Conservation (phyloP, 2,888 invertebrate genomes). For the Pyrochroa serraticornis region DNA sequence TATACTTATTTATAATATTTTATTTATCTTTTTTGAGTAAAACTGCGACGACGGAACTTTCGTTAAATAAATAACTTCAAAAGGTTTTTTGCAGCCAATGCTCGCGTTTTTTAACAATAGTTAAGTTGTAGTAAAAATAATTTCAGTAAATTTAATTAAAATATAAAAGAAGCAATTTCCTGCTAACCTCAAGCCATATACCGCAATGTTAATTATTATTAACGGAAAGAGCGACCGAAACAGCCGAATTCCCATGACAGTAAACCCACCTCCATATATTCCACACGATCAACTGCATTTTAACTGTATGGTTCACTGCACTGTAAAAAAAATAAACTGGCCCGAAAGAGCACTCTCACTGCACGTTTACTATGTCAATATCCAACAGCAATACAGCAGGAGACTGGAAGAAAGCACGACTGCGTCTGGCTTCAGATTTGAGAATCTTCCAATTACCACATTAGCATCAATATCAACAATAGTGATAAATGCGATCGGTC, state of each 20-base stretch:
- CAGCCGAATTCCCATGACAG: not conserved
- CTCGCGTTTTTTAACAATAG: no score
- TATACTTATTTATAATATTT: no score
- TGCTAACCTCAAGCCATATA: no score
- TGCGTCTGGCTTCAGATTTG: not conserved
- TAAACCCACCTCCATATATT: conserved; percentile 40
- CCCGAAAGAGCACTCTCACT: not conserved
- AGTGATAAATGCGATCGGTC: not conserved
- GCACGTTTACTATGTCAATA: not conserved
- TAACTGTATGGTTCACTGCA: conserved; percentile 2
- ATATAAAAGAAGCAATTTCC: no score
- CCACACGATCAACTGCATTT: conserved; percentile 40
- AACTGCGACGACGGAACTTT: no score
- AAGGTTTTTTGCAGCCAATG: no score
- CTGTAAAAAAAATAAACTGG: conserved; percentile 7
- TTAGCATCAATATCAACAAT: not conserved
- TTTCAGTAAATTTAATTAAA: no score
- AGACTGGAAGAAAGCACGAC: not conserved
- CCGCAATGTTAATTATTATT: not conserved
- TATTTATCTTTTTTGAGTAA: no score
- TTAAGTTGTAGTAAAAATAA: no score
- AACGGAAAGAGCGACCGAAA: not conserved
- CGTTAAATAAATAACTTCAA: no score
- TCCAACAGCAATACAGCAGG: not conserved
- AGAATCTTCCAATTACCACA: not conserved